Evolutionary conservation across 2,113 vertebrate species (phyloP).

Genomic region (Mystacornis crossleyi): DNA sequence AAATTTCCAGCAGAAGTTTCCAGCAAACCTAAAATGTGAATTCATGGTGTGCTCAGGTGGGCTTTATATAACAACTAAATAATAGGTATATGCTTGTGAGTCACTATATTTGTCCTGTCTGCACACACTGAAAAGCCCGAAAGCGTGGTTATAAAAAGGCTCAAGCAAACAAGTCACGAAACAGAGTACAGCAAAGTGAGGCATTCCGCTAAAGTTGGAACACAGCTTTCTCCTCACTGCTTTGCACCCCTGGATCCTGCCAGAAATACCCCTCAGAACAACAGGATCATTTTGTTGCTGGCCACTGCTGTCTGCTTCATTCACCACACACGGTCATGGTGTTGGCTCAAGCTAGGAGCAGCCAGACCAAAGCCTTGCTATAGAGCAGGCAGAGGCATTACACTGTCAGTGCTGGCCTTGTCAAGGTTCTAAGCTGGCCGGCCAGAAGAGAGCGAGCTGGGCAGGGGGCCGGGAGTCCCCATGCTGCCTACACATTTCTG

Average conservation of each 20-base stretch:
- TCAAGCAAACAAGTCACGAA: slow-evolving; percentile 6
- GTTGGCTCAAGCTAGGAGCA: not conserved
- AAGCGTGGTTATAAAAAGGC: slow-evolving; percentile 29
- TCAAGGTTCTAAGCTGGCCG: not conserved
- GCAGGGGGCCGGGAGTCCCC: not conserved
- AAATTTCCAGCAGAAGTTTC: slow-evolving; percentile 45
- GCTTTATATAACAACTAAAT: slow-evolving; percentile 71
- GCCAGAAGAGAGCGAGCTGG: not conserved
- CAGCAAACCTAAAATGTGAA: slow-evolving; percentile 42
- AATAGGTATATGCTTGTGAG: slow-evolving; percentile 39
- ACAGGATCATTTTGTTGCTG: not conserved
- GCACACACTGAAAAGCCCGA: not conserved
- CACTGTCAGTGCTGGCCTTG: not conserved
- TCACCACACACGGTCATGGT: not conserved
- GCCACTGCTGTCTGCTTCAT: not conserved
- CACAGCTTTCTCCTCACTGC: not conserved
- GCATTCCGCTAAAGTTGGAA: slow-evolving; percentile 16
- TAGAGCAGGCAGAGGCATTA: not conserved
- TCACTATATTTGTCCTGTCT: slow-evolving; percentile 52
- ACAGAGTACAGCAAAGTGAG: not conserved
- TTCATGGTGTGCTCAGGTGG: slow-evolving; percentile 1
- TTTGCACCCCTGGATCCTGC: not conserved
- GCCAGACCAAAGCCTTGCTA: not conserved
- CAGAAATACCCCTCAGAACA: not conserved
- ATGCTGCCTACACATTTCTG: not conserved